Base-by-base conservation (phyloP, 1,140 invertebrate genomes). In the Nasonia giraulti region DNA sequence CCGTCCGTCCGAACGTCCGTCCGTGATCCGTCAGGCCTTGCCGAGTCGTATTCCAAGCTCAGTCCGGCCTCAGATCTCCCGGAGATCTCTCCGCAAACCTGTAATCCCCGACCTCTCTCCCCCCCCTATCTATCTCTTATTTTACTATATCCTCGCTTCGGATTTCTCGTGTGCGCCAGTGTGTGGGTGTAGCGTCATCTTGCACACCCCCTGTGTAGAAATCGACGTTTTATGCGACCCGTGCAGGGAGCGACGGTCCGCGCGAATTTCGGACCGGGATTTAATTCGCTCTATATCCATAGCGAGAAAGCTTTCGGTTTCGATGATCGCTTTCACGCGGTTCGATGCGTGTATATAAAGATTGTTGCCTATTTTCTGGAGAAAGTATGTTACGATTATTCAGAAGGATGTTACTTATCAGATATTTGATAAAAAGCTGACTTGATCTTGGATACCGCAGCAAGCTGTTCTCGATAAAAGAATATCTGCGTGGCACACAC, bases 21-120 rank as follows among this genome's bases (percentile, higher is more conserved):
- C 71, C 47, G 76, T 84, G 75, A 84, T 80, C 68, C 77, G 69
- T 89, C 84, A 31, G 40, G 47, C 71, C 74, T 33, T 31, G 23
- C 47, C 73, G 44, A 69, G 80, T 73, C 86, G 66, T 74, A 62
- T 74, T 90, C 89, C 88, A 91, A 91, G 90, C 88, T 86, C 89
- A 90, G 89, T 86, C 89, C 87, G 89, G 91, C 87, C 89, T 91
- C 90, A 91, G 89, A 92, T 92, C 91, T 90, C 55, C 55, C 2
- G 33, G 55, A 90, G 88, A 91, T 91, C 91, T 92, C 91, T 91
- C 90, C 90, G 90, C 91, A 91, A 92, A 92, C 91, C 91, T 92
- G 91, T 92, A 92, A 92, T 92, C 91, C 91, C 87, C 89, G 88
- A 88, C 87, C 89, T 87, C 81, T 86, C 62, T 82, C 87, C 78